These are phyloP conservation scores for Platanista minor DNA, from an alignment of 2,113 vertebrate species.

Conservation along the genomic window DNA sequence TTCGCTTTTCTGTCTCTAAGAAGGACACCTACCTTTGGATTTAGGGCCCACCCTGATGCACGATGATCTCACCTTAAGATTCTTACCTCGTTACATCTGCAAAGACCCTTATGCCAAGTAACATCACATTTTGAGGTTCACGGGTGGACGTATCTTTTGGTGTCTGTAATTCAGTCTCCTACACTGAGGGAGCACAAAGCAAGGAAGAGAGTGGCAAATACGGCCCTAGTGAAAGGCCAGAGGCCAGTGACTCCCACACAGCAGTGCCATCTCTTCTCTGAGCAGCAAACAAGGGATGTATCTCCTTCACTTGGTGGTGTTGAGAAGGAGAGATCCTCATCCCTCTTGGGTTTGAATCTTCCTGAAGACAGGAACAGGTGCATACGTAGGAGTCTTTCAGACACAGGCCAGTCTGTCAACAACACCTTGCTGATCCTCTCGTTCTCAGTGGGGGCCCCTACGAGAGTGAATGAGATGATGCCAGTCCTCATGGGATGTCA, in stretches of 20 bases:
- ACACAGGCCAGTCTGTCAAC: neutral
- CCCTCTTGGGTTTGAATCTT: neutral
- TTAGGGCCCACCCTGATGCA: neutral
- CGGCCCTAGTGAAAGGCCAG: neutral
- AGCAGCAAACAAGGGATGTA: neutral
- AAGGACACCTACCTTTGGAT: neutral
- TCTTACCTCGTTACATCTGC: neutral
- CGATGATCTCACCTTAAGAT: neutral
- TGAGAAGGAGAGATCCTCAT: neutral
- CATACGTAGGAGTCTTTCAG: neutral
- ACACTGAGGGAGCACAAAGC: neutral
- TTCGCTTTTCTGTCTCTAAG: neutral
- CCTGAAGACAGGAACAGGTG: neutral
- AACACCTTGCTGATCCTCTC: neutral
- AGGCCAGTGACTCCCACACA: neutral
- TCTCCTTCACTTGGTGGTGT: neutral
- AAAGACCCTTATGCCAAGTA: neutral
- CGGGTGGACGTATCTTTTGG: neutral
- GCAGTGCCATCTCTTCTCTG: neutral
- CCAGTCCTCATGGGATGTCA: neutral
- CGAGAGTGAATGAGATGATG: neutral
- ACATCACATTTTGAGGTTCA: neutral
- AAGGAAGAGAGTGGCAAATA: neutral
- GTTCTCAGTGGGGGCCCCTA: neutral
- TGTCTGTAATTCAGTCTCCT: neutral